These are phyloP conservation scores for Cotesia glomerata DNA, from an alignment of 1,140 invertebrate species.

Conservation along the genomic window DNA sequence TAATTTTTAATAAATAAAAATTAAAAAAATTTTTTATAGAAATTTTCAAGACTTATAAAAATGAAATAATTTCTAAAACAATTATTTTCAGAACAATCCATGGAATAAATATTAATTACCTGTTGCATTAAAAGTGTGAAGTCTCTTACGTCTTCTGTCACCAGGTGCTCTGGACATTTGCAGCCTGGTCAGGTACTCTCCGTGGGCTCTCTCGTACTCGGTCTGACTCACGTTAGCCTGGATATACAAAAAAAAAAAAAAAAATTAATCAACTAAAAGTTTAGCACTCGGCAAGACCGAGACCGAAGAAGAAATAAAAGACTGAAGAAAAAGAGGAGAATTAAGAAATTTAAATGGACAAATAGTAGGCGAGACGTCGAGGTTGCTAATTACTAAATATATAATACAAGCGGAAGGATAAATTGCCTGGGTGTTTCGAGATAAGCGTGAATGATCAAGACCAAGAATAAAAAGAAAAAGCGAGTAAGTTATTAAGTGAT, in stretches of 20 bases:
- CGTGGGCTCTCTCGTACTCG: conserved; percentile 62
- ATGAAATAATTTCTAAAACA: too few species aligned
- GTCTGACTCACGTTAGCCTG: conserved; percentile 63
- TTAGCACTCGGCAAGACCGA: background rate
- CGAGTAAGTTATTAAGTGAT: background rate
- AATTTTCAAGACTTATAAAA: too few species aligned
- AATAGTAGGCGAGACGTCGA: background rate
- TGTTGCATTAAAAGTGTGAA: conserved; percentile 56
- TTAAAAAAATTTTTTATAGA: too few species aligned
- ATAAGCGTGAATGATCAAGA: conserved; percentile 18
- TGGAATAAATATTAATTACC: conserved; percentile 42
- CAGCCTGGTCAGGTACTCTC: conserved; percentile 61
- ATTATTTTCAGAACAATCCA: background rate
- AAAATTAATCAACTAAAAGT: conserved; percentile 1
- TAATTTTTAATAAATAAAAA: too few species aligned
- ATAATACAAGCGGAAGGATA: background rate
- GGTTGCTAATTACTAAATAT: conserved; percentile 15
- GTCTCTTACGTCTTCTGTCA: conserved; percentile 46
- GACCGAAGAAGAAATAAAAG: conserved; percentile 5
- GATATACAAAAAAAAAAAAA: conserved; percentile 37
- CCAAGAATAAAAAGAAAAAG: conserved; percentile 2
- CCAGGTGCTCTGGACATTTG: conserved; percentile 43
- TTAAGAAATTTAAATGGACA: conserved; percentile 15
- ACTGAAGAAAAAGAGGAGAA: conserved; percentile 8
- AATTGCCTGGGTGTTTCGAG: background rate